Conservation (phyloP, 2,888 invertebrate genomes). For the Drosophila prostipennis region DNA sequence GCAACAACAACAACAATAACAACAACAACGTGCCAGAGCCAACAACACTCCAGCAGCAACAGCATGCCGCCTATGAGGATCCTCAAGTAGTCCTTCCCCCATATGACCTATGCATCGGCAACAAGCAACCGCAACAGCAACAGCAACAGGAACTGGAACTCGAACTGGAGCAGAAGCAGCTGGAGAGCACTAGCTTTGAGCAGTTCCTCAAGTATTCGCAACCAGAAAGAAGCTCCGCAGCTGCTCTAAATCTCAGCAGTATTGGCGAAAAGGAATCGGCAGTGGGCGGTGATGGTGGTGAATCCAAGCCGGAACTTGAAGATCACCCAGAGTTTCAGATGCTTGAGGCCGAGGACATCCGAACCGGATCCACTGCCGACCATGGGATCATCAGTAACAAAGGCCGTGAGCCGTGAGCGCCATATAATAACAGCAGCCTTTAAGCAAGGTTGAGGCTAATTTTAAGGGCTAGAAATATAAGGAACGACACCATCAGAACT, state of each 20-base stretch:
- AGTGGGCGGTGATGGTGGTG: slow-evolving; percentile 26
- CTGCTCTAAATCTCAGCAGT: slow-evolving; percentile 72
- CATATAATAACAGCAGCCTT: slow-evolving; percentile 13
- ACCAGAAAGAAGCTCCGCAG: slow-evolving; percentile 45
- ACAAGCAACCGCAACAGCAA: slow-evolving; percentile 19
- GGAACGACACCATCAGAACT: slow-evolving; percentile 7
- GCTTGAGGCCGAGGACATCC: slow-evolving; percentile 17
- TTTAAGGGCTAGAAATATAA: slow-evolving; percentile 1
- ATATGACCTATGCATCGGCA: slow-evolving; percentile 54
- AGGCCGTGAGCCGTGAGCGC: slow-evolving; percentile 48
- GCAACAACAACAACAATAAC: neutral
- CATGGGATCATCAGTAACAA: slow-evolving; percentile 34
- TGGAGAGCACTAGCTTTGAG: slow-evolving; percentile 55
- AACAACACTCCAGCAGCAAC: slow-evolving; percentile 29
- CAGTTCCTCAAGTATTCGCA: slow-evolving; percentile 77
- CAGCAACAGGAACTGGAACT: slow-evolving; percentile 30
- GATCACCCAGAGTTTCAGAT: slow-evolving; percentile 50
- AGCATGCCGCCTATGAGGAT: slow-evolving; percentile 53
- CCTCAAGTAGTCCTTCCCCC: slow-evolving; percentile 67
- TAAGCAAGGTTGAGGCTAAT: slow-evolving; percentile 10
- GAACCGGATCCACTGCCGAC: slow-evolving; percentile 11
- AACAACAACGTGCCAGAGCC: slow-evolving; percentile 20
- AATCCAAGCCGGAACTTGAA: slow-evolving; percentile 33
- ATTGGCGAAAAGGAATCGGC: slow-evolving; percentile 51
- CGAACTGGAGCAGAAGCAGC: slow-evolving; percentile 41